Evolutionary conservation across 2,113 vertebrate species (phyloP), one percentile per base, ranked within the genome.

Genomic region (Suncus etruscus): DNA sequence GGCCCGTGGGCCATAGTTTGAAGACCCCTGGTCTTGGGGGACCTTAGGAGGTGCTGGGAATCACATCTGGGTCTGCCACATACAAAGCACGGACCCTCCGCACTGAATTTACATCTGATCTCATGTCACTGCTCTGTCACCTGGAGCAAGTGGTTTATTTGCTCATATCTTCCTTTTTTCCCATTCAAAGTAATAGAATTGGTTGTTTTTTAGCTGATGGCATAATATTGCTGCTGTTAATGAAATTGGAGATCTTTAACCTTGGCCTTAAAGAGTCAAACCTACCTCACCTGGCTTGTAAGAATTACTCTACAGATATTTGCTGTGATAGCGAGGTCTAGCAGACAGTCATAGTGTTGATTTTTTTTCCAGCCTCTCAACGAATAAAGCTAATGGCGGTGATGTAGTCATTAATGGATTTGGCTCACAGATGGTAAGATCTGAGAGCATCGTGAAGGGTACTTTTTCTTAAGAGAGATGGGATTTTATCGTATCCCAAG

Each of bases 251-350:
- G 48, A 86, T 68, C 11, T 65, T 74, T 50, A 47, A 79, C 11
- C 0, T 81, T 24, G 91, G 24, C 51, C 11, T 94, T 83, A 87
- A 75, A 63, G 29, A 81, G 3, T 66, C 4, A 8, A n/a, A 25
- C 76, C 70, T 77, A 87, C 31, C 69, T 54, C 79, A 27, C 47
- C 22, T 45, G 16, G 2, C 47, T 22, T 39, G 1, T 51, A 61
- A 51, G 29, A 78, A 78, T 51, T 47, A 18, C 45, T 70, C 39
- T 50, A 29, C 77, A 94, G 80, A 89, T 58, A 54, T 70, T 94
- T 92, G 47, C 70, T 70, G 7, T 50, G 16, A 78, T 31, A 48
- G 31, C 66, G 20, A 86, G 4, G 85, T 72, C 47, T 69, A 48
- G 32, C 54, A 78, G 45, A 77, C 81, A 70, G 39, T 90, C 66